phyloP scores from a whole-genome alignment of 2,888 invertebrate species.

The Cephus nigrinus region DNA sequence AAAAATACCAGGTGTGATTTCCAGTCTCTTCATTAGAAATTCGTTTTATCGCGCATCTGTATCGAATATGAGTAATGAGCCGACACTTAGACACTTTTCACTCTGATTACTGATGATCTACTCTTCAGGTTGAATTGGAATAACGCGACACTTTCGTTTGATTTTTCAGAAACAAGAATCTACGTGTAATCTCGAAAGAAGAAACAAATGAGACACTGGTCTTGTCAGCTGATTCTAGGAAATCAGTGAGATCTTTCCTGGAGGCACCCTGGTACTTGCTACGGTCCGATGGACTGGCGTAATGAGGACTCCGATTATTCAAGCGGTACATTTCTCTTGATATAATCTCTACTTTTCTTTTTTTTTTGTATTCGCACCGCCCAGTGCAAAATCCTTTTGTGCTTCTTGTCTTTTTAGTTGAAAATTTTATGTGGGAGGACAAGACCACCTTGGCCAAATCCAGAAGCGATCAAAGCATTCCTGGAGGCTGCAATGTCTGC shows the following conservation, averaged over 20 bases:
- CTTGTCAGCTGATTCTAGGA: neutral
- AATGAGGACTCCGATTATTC: constrained; percentile 46
- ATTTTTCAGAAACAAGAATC: neutral
- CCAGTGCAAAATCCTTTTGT: neutral
- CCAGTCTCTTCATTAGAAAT: neutral
- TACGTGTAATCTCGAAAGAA: neutral
- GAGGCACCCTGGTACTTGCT: constrained; percentile 24
- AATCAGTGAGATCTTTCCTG: constrained; percentile 17
- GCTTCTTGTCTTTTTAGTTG: constrained; percentile 29
- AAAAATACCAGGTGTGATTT: neutral
- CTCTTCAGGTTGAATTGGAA: neutral
- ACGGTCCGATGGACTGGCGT: constrained; percentile 49
- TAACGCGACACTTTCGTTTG: neutral
- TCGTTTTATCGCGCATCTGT: neutral
- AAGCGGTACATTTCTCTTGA: constrained; percentile 39
- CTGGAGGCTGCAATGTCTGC: constrained; percentile 35
- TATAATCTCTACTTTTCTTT: neutral
- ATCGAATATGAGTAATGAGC: too few relatives aligned
- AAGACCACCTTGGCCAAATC: constrained; percentile 31
- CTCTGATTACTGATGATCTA: neutral
- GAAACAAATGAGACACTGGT: neutral
- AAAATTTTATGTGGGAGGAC: constrained; percentile 40
- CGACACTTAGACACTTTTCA: neutral
- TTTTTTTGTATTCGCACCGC: neutral
- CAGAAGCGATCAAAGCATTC: constrained; percentile 37